phyloP scores from a whole-genome alignment of 2,888 invertebrate genomes.

The Tethea ocularis region DNA sequence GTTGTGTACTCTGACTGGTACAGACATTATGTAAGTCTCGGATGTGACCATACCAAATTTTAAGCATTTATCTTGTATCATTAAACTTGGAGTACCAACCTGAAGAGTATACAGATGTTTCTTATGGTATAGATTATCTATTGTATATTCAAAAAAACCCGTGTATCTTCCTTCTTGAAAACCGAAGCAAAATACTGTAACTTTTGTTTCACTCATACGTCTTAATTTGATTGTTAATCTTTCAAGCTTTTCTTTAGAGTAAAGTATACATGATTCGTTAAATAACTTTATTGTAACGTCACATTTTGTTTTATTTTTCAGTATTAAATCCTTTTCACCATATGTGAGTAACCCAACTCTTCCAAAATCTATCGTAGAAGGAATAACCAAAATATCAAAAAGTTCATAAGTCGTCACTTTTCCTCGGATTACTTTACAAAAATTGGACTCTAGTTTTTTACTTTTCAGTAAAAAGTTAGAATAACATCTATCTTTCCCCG shows the following conservation, averaged over 20 bases:
- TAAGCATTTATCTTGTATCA: slow-evolving; percentile 55
- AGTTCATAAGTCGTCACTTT: slow-evolving; percentile 52
- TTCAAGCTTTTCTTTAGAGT: slow-evolving; percentile 49
- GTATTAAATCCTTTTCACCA: slow-evolving; percentile 51
- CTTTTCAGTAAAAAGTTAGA: slow-evolving; percentile 16
- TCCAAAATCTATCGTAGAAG: slow-evolving; percentile 63
- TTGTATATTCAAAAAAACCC: slow-evolving; percentile 58
- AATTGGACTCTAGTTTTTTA: slow-evolving; percentile 32
- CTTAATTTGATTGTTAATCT: slow-evolving; percentile 50
- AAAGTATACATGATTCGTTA: slow-evolving; percentile 50
- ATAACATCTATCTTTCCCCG: slow-evolving; percentile 47
- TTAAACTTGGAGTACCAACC: slow-evolving; percentile 57
- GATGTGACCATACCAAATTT: slow-evolving; percentile 77
- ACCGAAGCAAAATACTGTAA: slow-evolving; percentile 57
- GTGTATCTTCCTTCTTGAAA: slow-evolving; percentile 48
- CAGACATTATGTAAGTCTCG: slow-evolving; percentile 67
- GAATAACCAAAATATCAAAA: slow-evolving; percentile 56
- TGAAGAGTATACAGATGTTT: slow-evolving; percentile 60
- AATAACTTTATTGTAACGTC: slow-evolving; percentile 51
- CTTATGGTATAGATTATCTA: slow-evolving; percentile 58
- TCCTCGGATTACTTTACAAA: slow-evolving; percentile 47
- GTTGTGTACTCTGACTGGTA: slow-evolving; percentile 66
- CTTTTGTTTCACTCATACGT: slow-evolving; percentile 38
- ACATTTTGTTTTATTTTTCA: slow-evolving; percentile 62
- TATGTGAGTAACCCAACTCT: slow-evolving; percentile 59